Conservation (phyloP, 1,140 invertebrate species). For the Pectinophora gossypiella region DNA sequence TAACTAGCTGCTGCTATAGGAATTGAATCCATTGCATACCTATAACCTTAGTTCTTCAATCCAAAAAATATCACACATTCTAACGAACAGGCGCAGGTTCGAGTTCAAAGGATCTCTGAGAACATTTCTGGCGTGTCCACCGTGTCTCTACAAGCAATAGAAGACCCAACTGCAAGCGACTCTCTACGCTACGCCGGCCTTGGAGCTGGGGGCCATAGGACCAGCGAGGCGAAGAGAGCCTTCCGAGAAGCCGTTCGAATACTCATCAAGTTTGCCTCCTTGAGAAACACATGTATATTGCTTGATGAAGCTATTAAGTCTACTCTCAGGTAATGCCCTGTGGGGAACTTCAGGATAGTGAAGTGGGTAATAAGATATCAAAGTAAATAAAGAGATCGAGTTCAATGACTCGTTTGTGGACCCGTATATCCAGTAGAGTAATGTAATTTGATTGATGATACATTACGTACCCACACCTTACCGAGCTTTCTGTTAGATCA, state of each 20-base stretch:
- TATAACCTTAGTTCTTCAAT: too few species aligned
- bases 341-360: too few species aligned
- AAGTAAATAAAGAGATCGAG: too few species aligned
- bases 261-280: constrained; percentile 58
- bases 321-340: constrained; percentile 55
- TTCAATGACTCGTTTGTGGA: too few species aligned
- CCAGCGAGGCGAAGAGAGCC: constrained; percentile 55
- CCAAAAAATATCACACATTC: too few species aligned
- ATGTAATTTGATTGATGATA: too few species aligned
- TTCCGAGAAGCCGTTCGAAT: constrained; percentile 52
- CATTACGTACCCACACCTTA: too few species aligned
- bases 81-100: constrained; percentile 64
- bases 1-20: too few species aligned
- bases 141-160: constrained; percentile 42
- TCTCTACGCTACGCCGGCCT: constrained; percentile 50
- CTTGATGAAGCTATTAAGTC: constrained; percentile 49
- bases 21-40: too few species aligned
- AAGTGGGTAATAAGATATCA: too few species aligned
- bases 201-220: constrained; percentile 58
- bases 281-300: constrained; percentile 53
- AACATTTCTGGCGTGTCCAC: constrained; percentile 63
- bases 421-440: too few species aligned
- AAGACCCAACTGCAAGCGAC: constrained; percentile 38
- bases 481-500: too few species aligned
- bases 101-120: constrained; percentile 49